phyloP scores from a whole-genome alignment of 1,140 invertebrate genomes.

The Agrilus planipennis region DNA sequence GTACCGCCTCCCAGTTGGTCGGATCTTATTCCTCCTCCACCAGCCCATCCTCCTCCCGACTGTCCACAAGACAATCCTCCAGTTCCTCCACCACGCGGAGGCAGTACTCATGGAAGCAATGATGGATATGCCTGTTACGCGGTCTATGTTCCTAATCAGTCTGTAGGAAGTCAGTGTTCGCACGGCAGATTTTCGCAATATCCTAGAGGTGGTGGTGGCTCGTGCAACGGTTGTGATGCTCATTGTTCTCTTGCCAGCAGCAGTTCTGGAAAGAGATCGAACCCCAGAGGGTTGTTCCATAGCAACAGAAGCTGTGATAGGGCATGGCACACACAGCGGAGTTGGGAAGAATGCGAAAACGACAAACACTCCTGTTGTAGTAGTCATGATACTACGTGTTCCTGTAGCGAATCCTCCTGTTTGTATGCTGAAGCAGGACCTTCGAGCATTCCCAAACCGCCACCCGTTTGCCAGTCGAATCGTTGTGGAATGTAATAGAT shows the following conservation, averaged over 20 bases:
- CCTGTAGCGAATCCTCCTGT: constrained; percentile 33
- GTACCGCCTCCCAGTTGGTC: constrained; percentile 61
- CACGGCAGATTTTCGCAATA: constrained; percentile 17
- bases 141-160: constrained; percentile 25
- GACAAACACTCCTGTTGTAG: constrained; percentile 32
- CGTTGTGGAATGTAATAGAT: constrained; percentile 18
- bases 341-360: constrained; percentile 23
- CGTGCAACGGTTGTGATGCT: constrained; percentile 27
- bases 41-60: constrained; percentile 57
- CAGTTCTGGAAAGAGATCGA: constrained; percentile 19
- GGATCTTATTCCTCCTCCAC: constrained; percentile 65
- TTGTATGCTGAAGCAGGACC: constrained; percentile 31
- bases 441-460: constrained; percentile 14
- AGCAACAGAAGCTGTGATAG: constrained; percentile 29
- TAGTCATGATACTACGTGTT: constrained; percentile 33
- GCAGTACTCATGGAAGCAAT: constrained; percentile 26
- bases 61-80: constrained; percentile 24
- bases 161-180: constrained; percentile 8
- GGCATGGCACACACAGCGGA: constrained; percentile 15
- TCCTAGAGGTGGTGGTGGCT: constrained; percentile 20
- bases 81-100: constrained; percentile 24
- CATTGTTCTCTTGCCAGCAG: constrained; percentile 25
- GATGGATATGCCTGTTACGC: constrained; percentile 30
- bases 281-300: constrained; percentile 21
- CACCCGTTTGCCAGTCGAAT: constrained; percentile 19